Conservation (phyloP, 1,140 invertebrate species). For the Metaphire vulgaris region DNA sequence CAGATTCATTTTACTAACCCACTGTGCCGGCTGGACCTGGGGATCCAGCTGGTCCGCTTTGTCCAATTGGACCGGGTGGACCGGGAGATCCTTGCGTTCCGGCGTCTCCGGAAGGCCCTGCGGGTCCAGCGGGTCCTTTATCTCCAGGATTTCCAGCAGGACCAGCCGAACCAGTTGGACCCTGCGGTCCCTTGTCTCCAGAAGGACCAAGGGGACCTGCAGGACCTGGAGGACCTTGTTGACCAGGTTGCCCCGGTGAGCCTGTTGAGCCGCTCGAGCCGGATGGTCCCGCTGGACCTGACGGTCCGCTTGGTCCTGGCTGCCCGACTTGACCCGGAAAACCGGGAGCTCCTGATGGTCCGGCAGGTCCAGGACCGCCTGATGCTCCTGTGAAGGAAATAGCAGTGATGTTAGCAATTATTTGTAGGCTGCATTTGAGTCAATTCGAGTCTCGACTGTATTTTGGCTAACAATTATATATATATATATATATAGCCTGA, state of each 20-base stretch:
- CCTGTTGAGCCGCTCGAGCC: conserved; percentile 8
- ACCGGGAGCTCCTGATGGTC: neutral
- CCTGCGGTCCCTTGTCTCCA: conserved; percentile 22
- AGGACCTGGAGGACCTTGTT: conserved; percentile 2
- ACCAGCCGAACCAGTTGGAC: conserved; percentile 10
- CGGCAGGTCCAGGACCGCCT: neutral
- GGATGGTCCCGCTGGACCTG: conserved; percentile 3
- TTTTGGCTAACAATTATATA: too few species aligned
- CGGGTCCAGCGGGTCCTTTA: conserved; percentile 6
- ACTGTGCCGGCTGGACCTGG: neutral
- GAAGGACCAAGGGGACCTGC: conserved; percentile 1
- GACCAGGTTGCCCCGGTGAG: conserved; percentile 6
- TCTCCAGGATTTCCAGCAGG: conserved; percentile 6
- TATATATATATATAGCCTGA: too few species aligned
- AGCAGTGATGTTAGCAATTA: too few species aligned
- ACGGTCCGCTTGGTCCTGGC: neutral
- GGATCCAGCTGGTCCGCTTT: conserved; percentile 6
- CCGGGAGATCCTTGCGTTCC: conserved; percentile 5
- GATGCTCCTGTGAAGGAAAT: neutral
- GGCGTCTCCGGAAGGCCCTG: conserved; percentile 9
- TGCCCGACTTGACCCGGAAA: conserved; percentile 9
- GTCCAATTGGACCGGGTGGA: neutral
- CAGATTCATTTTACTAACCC: neutral
- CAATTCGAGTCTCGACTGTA: too few species aligned
- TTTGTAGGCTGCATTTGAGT: too few species aligned